Percentiles rank a stretch among this genome's conserved stretches.
Conservation (phyloP, 2,888 invertebrate species). For the Scaeva pyrastri region DNA sequence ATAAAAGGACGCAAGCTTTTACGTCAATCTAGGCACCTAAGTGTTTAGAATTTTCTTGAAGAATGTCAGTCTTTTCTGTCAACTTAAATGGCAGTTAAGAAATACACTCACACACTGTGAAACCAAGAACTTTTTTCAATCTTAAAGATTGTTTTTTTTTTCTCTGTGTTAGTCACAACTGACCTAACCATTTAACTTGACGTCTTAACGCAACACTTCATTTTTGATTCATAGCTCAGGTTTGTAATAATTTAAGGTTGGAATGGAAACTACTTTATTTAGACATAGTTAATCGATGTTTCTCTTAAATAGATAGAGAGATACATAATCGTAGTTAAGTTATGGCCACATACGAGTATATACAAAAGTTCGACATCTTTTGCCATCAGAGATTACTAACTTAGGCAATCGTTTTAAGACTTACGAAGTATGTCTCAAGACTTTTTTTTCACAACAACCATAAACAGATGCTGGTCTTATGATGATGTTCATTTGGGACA, state of each 20-base stretch:
- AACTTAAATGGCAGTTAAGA: constrained; percentile 31
- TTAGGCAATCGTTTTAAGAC: neutral
- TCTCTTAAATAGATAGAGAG: too few relatives aligned
- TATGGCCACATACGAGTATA: too few relatives aligned
- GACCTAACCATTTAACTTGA: constrained; percentile 15
- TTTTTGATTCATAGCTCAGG: neutral
- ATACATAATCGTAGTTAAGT: too few relatives aligned
- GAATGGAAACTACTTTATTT: constrained; percentile 10
- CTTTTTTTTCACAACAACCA: neutral
- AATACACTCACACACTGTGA: too few relatives aligned
- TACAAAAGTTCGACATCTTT: too few relatives aligned
- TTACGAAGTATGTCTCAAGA: neutral
- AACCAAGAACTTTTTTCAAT: constrained; percentile 26
- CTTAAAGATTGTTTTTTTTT: neutral
- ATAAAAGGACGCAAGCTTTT: constrained; percentile 28
- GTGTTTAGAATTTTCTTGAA: constrained; percentile 11
- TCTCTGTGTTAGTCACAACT: neutral
- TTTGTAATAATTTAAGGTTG: constrained; percentile 1
- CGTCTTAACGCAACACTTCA: neutral
- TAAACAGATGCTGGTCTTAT: neutral
- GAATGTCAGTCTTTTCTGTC: constrained; percentile 19
- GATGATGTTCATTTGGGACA: constrained; percentile 5
- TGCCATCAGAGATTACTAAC: too few relatives aligned
- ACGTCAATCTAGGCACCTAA: constrained; percentile 21
- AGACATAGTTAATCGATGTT: constrained; percentile 14